Evolutionary conservation across 2,888 invertebrate species (phyloP), one percentile per base, ranked within the genome.

Genomic region (Alloplasta piceator): DNA sequence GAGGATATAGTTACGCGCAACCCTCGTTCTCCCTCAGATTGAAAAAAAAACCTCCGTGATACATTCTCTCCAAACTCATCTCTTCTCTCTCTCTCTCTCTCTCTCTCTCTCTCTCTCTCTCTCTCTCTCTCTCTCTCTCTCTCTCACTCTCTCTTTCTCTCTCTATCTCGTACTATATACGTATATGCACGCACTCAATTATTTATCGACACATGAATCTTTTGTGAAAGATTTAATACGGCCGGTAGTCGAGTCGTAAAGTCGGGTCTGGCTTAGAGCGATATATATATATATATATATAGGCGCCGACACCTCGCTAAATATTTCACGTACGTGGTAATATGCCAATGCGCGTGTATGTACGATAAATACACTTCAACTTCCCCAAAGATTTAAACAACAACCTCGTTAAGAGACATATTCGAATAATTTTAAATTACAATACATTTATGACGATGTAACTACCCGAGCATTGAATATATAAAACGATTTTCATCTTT

Each of bases 201-300:
- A 84, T 84, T 84, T 84, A 84, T 84, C 74, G 84, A 78, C 75
- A 74, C 82, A 84, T 83, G 83, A 84, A 84, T 83, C 80, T 83
- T 80, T 78, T 74, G 75, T 78, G 83, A 82, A 77, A 80, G 83
- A 84, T 84, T 84, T 84, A 84, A 79, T 84, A 48, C 82, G 80
- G 74, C 80, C 83, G 75, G 80, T 83, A 83, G 83, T 83, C 80
- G 77, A 58, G 64, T 84, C 83, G 81, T 84, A 78, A 84, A 84
- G 73, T 82, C 82, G 60, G 66, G 72, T 55, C 38, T 52, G 78
- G 66, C 63, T 83, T 83, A 82, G 80, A 26, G 1, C 76, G 73
- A 68, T 80, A 73, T 73, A 26, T 26, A 26, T 52, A 52, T 16
- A 64, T 3, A 68, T 80, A 73, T 73, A 26, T 26, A 26, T 52